Base-by-base conservation (phyloP, 2,797 vertebrate genomes). In the Sebastes oblongus region DNA sequence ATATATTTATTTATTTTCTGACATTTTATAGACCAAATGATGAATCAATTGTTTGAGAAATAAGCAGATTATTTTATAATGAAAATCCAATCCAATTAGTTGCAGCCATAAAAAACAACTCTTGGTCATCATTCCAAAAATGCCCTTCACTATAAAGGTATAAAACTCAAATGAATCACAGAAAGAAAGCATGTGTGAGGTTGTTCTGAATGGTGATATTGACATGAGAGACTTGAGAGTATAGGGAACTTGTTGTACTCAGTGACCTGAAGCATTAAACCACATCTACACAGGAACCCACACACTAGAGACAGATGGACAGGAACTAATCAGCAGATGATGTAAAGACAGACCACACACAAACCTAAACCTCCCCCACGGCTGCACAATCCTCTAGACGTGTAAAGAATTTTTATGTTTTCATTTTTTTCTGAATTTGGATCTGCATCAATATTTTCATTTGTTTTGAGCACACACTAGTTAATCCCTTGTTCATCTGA, bases 271-370 rank as follows among this genome's bases (percentile, higher is more conserved):
- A 65, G 54, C 30, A 60, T 65, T 10, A 14, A 29, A n/a, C 36
- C 13, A 30, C 22, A 16, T 30, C 3, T 1, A 69, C 52, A 54
- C 14, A 58, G 13, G 1, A 11, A 75, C 29, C 61, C 29, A 12
- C 10, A 34, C 30, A 52, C 67, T 54, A 32, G 12, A 64, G 14
- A 73, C 69, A 55, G 59, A 77, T 71, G 72, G 61, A 60, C 66
- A 72, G 72, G 36, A 85, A 72, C 66, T 75, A 75, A 82, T 79
- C 30, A 66, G 75, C 59, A 30, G 69, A 60, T 2, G 22, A 30
- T 24, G 39, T 59, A 12, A 46, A 75, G 9, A 52, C 56, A 62
- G 54, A 75, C 69, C 70, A 66, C 75, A 71, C 74, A 74, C 78
- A 32, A 16, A 14, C 16, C 25, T 4, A 39, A 8, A 22, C 8